These are phyloP conservation scores for Apamea anceps DNA, from an alignment of 2,888 invertebrate genomes.

Conservation along the genomic window DNA sequence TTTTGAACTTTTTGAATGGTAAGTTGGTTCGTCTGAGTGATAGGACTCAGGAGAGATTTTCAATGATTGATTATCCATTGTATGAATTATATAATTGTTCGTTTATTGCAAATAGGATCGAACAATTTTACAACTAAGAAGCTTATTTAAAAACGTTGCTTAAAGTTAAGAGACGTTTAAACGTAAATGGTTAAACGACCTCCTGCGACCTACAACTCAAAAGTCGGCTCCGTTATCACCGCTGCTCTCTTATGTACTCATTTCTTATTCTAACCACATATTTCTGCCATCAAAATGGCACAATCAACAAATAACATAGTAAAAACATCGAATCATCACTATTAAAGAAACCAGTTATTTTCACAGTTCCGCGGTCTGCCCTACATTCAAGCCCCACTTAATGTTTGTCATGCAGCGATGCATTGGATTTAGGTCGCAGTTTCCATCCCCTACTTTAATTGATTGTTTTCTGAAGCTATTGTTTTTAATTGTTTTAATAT, in stretches of 20 bases:
- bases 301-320: neutral
- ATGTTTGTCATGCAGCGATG: slow-evolving; percentile 16
- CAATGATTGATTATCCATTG: neutral
- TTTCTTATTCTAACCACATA: neutral
- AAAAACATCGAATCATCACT: slow-evolving; percentile 16
- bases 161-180: too few species aligned
- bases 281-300: neutral
- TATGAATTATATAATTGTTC: neutral
- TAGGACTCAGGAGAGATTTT: neutral
- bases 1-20: neutral
- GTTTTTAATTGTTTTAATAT: slow-evolving; percentile 5
- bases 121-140: neutral
- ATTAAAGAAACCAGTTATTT: slow-evolving; percentile 1
- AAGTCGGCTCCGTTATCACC: too few species aligned
- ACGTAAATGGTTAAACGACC: too few species aligned
- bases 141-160: too few species aligned
- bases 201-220: neutral
- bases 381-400: slow-evolving; percentile 21
- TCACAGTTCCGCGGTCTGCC: slow-evolving; percentile 1
- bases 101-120: neutral
- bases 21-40: neutral
- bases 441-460: slow-evolving; percentile 34
- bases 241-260: neutral
- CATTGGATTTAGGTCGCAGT: slow-evolving; percentile 38
- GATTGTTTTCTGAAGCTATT: slow-evolving; percentile 31